Conservation (phyloP, 2,113 vertebrate genomes). For the Archocentrus centrarchus region DNA sequence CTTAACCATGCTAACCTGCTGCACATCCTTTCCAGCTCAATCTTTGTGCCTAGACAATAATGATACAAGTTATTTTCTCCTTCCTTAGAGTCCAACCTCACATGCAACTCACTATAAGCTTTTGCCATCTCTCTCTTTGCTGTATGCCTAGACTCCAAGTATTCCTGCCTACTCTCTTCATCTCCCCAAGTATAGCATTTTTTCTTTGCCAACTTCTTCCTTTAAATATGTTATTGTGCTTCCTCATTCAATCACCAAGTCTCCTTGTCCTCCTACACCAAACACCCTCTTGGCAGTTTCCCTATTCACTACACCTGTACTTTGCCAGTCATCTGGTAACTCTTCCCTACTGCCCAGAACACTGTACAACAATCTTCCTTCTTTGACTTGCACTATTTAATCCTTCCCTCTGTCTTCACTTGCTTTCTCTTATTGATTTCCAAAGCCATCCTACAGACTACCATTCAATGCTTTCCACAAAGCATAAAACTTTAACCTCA, state of each 20-base stretch:
- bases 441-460: no score
- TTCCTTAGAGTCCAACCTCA: background rate
- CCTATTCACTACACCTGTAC: background rate
- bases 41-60: background rate
- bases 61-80: background rate
- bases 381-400: background rate
- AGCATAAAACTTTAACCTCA: background rate
- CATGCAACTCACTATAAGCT: background rate
- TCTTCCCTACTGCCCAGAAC: background rate
- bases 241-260: rapidly evolving
- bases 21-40: background rate
- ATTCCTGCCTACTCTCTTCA: background rate
- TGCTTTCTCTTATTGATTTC: no score
- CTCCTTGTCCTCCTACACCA: background rate
- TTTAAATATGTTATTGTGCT: background rate
- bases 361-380: background rate
- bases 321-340: background rate
- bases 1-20: background rate
- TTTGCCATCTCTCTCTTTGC: no score
- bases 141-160: background rate
- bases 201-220: background rate
- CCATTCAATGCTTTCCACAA: background rate
- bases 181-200: background rate
- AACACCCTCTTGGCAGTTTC: background rate
- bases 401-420: no score